These are phyloP conservation scores for Nomada ferruginata DNA, from an alignment of 2,888 invertebrate genomes.

Conservation along the genomic window DNA sequence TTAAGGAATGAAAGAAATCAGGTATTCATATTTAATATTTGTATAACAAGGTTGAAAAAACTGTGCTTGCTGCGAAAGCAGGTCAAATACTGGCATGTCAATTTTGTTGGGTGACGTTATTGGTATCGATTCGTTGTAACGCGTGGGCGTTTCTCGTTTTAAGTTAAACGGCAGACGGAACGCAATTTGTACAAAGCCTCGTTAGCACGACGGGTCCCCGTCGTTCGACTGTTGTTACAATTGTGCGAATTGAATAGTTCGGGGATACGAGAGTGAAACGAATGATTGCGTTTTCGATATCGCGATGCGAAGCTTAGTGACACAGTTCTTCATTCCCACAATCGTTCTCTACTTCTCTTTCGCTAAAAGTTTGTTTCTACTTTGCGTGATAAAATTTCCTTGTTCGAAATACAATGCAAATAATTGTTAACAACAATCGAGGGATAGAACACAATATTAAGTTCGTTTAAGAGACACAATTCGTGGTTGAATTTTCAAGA, in stretches of 20 bases:
- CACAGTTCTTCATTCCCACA: not conserved
- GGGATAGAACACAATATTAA: too few species aligned
- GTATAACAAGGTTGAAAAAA: not conserved
- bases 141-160: not conserved
- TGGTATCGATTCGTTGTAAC: not conserved
- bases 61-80: not conserved
- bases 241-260: not conserved
- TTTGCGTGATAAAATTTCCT: too few species aligned
- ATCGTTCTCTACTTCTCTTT: not conserved
- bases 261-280: not conserved
- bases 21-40: too few species aligned
- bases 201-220: constrained; percentile 4
- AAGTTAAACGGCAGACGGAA: not conserved
- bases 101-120: not conserved
- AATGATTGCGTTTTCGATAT: not conserved
- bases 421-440: too few species aligned
- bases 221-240: not conserved
- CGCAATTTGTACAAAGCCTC: constrained; percentile 11
- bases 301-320: not conserved
- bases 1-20: too few species aligned
- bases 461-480: too few species aligned
- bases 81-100: not conserved
- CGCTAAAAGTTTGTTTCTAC: not conserved
- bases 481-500: not conserved
- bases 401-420: too few species aligned